Conservation (phyloP, 2,113 vertebrate genomes). For the Odocoileus virginianus region DNA sequence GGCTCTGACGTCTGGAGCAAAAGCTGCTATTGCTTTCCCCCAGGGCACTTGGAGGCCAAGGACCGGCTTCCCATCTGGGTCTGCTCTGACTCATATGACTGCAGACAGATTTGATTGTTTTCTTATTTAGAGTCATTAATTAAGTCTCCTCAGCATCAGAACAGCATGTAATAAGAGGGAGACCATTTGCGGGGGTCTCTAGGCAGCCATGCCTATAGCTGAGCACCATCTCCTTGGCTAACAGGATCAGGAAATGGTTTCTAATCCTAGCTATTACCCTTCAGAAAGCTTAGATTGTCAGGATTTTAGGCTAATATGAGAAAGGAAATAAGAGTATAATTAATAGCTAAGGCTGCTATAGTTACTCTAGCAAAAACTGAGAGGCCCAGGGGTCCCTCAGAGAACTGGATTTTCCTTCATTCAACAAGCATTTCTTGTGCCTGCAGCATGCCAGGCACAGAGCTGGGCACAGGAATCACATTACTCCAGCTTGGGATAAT, state of each 20-base stretch:
- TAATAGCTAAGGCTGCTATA: slow-evolving; percentile 11
- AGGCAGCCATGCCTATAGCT: slow-evolving; percentile 24
- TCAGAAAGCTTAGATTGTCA: slow-evolving; percentile 31
- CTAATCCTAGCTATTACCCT: slow-evolving; percentile 22
- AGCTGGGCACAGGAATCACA: not conserved
- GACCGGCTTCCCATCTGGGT: slow-evolving; percentile 48
- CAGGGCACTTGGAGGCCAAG: slow-evolving; percentile 50
- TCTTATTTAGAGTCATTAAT: slow-evolving; percentile 73
- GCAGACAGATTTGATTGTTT: slow-evolving; percentile 70
- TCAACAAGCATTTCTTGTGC: not conserved
- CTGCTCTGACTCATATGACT: slow-evolving; percentile 67
- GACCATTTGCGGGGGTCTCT: slow-evolving; percentile 55
- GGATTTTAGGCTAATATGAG: slow-evolving; percentile 31
- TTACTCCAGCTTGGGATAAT: not conserved
- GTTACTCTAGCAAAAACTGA: slow-evolving; percentile 43
- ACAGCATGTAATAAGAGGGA: slow-evolving; percentile 66
- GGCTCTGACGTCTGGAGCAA: slow-evolving; percentile 15
- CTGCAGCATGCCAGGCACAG: not conserved
- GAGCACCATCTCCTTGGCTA: slow-evolving; percentile 30
- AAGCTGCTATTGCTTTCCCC: slow-evolving; percentile 45
- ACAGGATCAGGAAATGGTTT: slow-evolving; percentile 45
- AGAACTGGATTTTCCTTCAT: slow-evolving; percentile 5
- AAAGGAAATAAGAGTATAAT: slow-evolving; percentile 43
- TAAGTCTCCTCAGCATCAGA: slow-evolving; percentile 58
- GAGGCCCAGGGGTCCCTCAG: not conserved